Percentiles rank a stretch among this genome's conserved stretches.
Conservation (phyloP, 35 echinoderm and acorn worm species). For the Anneissia japonica region DNA sequence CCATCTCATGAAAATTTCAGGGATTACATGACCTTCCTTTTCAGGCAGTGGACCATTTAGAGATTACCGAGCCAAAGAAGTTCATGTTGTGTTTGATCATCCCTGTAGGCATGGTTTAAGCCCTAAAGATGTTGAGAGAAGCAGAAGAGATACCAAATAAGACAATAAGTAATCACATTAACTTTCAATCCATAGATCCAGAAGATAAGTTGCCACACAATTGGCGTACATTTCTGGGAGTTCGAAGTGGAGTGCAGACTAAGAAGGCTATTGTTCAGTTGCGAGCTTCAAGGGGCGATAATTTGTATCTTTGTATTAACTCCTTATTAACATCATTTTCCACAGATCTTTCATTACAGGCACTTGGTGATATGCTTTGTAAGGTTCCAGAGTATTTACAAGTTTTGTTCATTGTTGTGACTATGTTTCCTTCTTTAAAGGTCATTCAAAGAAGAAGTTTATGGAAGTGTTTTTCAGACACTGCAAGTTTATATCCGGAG, state of each 20-base stretch:
- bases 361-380: neutral
- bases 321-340: neutral
- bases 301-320: conserved; percentile 16
- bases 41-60: conserved; percentile 8
- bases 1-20: conserved; percentile 25
- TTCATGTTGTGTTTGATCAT: conserved; percentile 41
- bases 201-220: conserved; percentile 3
- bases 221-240: neutral
- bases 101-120: conserved; percentile 17
- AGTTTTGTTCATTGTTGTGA: conserved; percentile 59
- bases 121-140: conserved; percentile 30
- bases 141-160: neutral
- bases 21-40: conserved; percentile 32
- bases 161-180: neutral
- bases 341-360: conserved; percentile 1
- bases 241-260: neutral
- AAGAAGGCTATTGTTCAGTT: conserved; percentile 28
- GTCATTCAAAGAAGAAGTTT: conserved; percentile 35
- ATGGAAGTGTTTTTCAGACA: conserved; percentile 31
- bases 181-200: neutral
- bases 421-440: conserved; percentile 60
- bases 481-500: conserved; percentile 26
- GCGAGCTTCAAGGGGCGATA: neutral
- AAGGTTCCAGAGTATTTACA: conserved; percentile 28
- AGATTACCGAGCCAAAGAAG: conserved; percentile 6